Conservation (phyloP, 2,113 vertebrate species). For the Malurus elegans region DNA sequence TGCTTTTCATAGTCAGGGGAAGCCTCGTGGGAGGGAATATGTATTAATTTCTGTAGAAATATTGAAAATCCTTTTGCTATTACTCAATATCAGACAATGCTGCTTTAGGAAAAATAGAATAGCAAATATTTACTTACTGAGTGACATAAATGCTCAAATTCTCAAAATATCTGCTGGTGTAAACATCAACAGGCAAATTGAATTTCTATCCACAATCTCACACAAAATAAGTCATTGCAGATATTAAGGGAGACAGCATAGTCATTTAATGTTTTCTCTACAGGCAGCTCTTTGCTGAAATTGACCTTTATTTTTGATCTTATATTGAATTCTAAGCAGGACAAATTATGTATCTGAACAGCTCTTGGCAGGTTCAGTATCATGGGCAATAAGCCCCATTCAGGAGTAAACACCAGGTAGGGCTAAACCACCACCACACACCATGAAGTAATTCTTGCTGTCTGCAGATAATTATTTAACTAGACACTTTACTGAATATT, state of each 20-base stretch:
- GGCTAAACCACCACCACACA: neutral
- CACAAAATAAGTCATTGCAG: neutral
- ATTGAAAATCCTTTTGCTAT: neutral
- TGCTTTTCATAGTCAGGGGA: neutral
- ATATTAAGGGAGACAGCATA: neutral
- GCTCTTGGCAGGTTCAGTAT: neutral
- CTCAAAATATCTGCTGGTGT: neutral
- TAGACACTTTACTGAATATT: neutral
- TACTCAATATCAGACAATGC: neutral
- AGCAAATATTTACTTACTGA: neutral
- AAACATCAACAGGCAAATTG: constrained; percentile 8
- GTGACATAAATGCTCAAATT: neutral
- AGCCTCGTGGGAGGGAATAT: neutral
- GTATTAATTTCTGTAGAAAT: neutral
- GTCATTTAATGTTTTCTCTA: neutral
- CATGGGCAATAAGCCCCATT: neutral
- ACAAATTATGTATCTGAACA: neutral
- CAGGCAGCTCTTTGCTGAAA: neutral
- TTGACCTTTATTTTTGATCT: neutral
- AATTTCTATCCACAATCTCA: neutral
- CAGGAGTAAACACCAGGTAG: neutral
- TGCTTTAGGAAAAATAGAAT: neutral
- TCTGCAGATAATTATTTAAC: neutral
- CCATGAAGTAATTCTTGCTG: neutral
- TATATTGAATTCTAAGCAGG: neutral